phyloP scores from a whole-genome alignment of 2,888 invertebrate species.

The Prosapia bicincta region DNA sequence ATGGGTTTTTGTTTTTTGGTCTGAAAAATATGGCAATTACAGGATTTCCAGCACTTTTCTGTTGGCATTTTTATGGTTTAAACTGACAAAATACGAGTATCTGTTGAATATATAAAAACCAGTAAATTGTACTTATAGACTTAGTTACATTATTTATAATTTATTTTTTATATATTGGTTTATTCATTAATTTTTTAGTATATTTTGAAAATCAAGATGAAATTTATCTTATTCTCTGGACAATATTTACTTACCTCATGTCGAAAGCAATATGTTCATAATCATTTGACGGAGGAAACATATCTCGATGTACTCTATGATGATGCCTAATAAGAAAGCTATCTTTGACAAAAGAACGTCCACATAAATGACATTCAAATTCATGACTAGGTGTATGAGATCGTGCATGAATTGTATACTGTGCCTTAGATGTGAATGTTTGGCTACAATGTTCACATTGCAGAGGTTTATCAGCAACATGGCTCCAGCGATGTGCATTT shows the following conservation, averaged over 20 bases:
- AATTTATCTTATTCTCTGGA: no score
- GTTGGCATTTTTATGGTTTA: no score
- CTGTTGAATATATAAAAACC: no score
- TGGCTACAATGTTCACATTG: conserved; percentile 69
- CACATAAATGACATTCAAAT: conserved; percentile 71
- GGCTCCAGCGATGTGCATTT: conserved; percentile 76
- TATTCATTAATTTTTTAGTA: no score
- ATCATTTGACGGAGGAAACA: neutral
- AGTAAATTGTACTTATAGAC: no score
- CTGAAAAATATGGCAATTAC: no score
- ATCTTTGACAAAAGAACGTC: conserved; percentile 70
- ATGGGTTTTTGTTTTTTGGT: no score
- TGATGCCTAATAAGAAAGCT: conserved; percentile 75
- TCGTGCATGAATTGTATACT: conserved; percentile 73
- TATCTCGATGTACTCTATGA: conserved; percentile 65
- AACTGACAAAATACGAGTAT: no score
- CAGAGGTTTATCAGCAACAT: conserved; percentile 70
- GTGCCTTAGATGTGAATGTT: conserved; percentile 70
- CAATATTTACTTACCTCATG: neutral
- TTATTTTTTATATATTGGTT: no score
- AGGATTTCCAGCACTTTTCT: no score
- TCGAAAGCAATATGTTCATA: neutral
- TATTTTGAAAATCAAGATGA: no score
- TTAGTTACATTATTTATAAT: no score
- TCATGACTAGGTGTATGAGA: conserved; percentile 60